Evolutionary conservation across 2,888 invertebrate species (phyloP).

Genomic region (Nomada lathburiana): DNA sequence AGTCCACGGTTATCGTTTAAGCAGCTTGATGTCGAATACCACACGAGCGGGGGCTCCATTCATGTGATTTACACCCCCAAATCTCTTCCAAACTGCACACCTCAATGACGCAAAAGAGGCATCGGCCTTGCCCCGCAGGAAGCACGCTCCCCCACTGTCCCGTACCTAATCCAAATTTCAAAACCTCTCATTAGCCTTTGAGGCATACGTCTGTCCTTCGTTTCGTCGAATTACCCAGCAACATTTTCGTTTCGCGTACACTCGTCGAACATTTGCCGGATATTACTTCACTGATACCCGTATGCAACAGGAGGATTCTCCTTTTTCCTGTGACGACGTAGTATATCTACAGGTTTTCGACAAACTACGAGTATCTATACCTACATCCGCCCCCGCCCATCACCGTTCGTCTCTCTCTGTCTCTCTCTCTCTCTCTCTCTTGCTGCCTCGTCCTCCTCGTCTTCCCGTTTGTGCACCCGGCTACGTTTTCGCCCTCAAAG

Average conservation of each 20-base stretch:
- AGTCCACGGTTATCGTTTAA: conserved; percentile 64
- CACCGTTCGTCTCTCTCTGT: background rate
- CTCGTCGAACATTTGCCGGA: conserved; percentile 25
- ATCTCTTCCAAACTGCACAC: conserved; percentile 2
- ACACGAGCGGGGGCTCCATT: conserved; percentile 36
- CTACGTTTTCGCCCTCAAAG: conserved; percentile 74
- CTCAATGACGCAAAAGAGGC: conserved; percentile 46
- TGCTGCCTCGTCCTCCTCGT: conserved; percentile 31
- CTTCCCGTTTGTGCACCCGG: conserved; percentile 44
- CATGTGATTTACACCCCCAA: conserved; percentile 40
- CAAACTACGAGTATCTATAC: conserved; percentile 53
- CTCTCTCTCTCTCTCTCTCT: conserved; percentile 24
- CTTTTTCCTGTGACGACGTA: conserved; percentile 58
- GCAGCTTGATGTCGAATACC: conserved; percentile 71
- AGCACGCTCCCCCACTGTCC: background rate
- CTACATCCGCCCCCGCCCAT: background rate
- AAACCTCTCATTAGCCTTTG: conserved; percentile 77
- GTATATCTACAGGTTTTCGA: conserved; percentile 62
- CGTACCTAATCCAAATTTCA: conserved; percentile 78
- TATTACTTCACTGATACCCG: conserved; percentile 42
- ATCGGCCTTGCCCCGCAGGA: conserved; percentile 36
- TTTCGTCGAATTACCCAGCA: conserved; percentile 1
- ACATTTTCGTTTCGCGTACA: conserved; percentile 4
- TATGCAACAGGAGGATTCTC: conserved; percentile 32
- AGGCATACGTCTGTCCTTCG: conserved; percentile 51